Conservation (phyloP, 2,113 vertebrate genomes). For the Zapus hudsonius region DNA sequence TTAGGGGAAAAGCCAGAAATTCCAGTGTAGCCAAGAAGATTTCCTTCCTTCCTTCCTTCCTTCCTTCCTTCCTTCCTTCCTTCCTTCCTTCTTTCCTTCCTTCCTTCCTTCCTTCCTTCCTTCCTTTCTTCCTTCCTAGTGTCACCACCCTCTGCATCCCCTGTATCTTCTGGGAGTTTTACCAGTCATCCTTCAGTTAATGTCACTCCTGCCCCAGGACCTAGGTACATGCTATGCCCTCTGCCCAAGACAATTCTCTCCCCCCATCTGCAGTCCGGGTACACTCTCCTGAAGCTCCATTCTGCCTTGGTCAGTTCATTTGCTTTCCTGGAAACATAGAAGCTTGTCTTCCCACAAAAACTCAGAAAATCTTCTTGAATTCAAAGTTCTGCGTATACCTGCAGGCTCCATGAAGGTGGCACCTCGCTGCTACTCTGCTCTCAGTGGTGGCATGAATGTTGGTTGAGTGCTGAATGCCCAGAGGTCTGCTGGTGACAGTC, state of each 20-base stretch:
- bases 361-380: background rate
- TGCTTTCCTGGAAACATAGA: background rate
- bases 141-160: background rate
- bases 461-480: too few species aligned
- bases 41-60: background rate
- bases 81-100: too few species aligned
- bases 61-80: too few species aligned
- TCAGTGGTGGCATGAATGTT: background rate
- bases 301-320: background rate
- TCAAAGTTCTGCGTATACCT: background rate
- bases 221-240: background rate
- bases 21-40: background rate
- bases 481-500: background rate
- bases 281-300: background rate
- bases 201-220: background rate
- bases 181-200: background rate
- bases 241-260: background rate
- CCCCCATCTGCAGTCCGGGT: fast-evolving
- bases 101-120: background rate
- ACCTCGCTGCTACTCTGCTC: background rate
- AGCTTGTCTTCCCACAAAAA: background rate
- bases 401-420: background rate
- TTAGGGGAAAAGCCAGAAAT: background rate
- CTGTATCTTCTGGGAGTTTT: background rate
- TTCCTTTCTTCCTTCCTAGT: background rate